Evolutionary conservation across 2,113 vertebrate genomes (phyloP).

Genomic region (Gnathonemus longibarbis): DNA sequence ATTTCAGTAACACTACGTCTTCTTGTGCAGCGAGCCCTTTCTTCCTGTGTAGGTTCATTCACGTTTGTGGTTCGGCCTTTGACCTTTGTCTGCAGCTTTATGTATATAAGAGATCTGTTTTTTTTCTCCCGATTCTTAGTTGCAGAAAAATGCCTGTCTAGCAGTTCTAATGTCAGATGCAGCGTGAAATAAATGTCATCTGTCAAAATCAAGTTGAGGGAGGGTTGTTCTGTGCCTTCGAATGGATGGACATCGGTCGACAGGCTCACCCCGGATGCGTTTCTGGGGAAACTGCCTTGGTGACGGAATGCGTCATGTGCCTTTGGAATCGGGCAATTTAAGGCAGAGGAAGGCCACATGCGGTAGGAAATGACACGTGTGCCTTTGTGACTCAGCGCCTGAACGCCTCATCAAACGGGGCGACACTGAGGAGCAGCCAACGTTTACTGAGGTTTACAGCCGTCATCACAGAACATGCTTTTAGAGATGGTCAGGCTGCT

Average conservation of each 20-base stretch:
- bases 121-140: slow-evolving; percentile 40
- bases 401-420: background rate
- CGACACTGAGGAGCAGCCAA: background rate
- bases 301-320: background rate
- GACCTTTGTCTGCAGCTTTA: slow-evolving; percentile 48
- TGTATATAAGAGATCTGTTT: slow-evolving; percentile 57
- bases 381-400: background rate
- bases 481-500: background rate
- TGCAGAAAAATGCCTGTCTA: slow-evolving; percentile 47
- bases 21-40: slow-evolving; percentile 59
- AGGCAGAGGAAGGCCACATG: background rate
- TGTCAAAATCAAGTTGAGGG: slow-evolving; percentile 23
- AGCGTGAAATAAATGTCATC: slow-evolving; percentile 46
- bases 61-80: slow-evolving; percentile 63
- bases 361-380: background rate
- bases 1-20: slow-evolving; percentile 52
- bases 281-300: background rate
- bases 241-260: background rate
- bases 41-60: slow-evolving; percentile 42
- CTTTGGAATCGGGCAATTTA: background rate
- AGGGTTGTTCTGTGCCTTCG: background rate
- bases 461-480: background rate
- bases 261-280: background rate
- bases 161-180: slow-evolving; percentile 48
- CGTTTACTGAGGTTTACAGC: background rate